A percentile compares a stretch with the other conserved stretches of the same genome.
Evolutionary conservation across 2,888 invertebrate species (phyloP).

Genomic region (Mythimna pallens): DNA sequence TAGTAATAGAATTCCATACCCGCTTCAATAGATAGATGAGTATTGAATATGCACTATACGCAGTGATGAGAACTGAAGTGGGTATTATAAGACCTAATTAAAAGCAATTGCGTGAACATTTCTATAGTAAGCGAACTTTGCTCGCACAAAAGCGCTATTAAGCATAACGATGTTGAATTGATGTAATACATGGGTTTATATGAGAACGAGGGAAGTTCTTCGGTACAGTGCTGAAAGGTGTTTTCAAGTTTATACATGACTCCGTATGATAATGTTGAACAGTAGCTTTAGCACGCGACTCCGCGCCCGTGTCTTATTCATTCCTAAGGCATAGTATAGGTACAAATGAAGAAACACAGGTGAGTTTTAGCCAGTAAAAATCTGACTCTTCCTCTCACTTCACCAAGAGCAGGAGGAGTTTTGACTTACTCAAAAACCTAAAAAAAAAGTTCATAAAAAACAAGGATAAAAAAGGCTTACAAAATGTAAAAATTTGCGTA

Average conservation of each 20-base stretch:
- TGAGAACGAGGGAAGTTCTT: constrained; percentile 14
- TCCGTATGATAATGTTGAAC: background rate
- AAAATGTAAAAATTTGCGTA: no score
- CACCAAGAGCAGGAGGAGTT: no score
- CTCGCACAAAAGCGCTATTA: background rate
- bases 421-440: no score
- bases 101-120: background rate
- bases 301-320: background rate
- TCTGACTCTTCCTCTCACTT: no score
- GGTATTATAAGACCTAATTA: background rate
- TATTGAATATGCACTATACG: background rate
- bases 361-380: no score
- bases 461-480: no score
- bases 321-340: no score
- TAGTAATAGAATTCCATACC: background rate
- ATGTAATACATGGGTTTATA: constrained; percentile 5
- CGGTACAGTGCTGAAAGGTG: background rate
- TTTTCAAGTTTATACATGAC: background rate
- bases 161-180: constrained; percentile 3
- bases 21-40: background rate
- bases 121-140: constrained; percentile 2
- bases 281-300: background rate
- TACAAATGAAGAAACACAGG: no score
- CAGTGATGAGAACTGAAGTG: background rate
- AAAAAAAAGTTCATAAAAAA: no score